Evolutionary conservation across 1,140 invertebrate species (phyloP).

Genomic region (Ditylenchus dipsaci): DNA sequence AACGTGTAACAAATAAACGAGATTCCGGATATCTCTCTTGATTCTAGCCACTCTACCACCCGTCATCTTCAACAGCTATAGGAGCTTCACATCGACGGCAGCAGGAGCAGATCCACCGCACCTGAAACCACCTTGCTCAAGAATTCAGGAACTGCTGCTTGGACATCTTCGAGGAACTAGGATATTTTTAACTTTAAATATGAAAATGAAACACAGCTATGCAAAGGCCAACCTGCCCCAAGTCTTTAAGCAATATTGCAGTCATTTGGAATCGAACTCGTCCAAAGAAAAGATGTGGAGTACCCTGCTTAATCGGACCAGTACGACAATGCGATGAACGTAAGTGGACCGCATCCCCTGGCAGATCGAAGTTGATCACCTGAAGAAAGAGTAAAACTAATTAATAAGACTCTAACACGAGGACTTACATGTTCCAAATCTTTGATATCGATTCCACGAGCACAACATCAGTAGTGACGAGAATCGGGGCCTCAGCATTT

Average conservation of each 20-base stretch:
- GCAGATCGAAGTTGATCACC: constrained; percentile 85
- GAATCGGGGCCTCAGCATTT: constrained; percentile 67
- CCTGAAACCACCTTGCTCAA: neutral
- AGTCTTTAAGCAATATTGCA: constrained; percentile 21
- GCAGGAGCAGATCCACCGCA: neutral
- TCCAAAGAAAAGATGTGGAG: constrained; percentile 24
- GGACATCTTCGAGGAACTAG: neutral
- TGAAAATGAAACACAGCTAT: neutral
- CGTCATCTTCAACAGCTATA: too few relatives aligned
- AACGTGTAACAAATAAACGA: too few relatives aligned
- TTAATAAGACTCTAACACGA: neutral
- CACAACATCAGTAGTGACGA: constrained; percentile 89
- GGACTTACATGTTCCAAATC: constrained; percentile 72
- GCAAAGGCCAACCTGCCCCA: neutral
- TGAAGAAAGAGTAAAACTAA: constrained; percentile 61
- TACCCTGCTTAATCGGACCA: constrained; percentile 61
- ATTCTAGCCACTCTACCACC: too few relatives aligned
- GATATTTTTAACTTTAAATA: neutral
- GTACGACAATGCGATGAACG: constrained; percentile 82
- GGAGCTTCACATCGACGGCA: too few relatives aligned
- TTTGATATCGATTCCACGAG: constrained; percentile 82
- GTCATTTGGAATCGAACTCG: constrained; percentile 17
- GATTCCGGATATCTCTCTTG: too few relatives aligned
- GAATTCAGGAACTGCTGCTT: neutral
- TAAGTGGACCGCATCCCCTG: constrained; percentile 82